phyloP scores from a whole-genome alignment of 2,797 vertebrate genomes.

The Periophthalmus magnuspinnatus region DNA sequence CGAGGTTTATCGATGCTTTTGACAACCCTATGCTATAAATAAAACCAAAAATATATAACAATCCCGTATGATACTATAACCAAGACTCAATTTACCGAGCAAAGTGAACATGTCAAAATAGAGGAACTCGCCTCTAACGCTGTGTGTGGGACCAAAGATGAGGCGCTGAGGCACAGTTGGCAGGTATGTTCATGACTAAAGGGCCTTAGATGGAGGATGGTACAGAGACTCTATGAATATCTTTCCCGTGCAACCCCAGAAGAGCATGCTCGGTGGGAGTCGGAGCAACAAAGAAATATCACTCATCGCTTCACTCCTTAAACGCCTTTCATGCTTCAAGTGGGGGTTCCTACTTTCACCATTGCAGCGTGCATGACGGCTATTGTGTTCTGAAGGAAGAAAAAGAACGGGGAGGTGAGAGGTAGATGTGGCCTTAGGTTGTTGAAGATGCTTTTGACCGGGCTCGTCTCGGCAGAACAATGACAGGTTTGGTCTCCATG shows the following conservation, averaged over 20 bases:
- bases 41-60: too few relatives aligned
- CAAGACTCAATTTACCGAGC: background rate
- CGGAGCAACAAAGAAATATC: conserved; percentile 19
- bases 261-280: conserved; percentile 18
- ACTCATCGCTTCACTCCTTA: conserved; percentile 17
- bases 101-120: conserved; percentile 4
- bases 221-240: conserved; percentile 32
- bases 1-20: too few relatives aligned
- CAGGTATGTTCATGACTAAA: conserved; percentile 24
- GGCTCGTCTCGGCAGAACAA: conserved; percentile 44
- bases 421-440: conserved; percentile 39
- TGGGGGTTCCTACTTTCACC: conserved; percentile 24
- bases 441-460: conserved; percentile 53
- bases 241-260: conserved; percentile 16
- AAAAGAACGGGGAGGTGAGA: conserved; percentile 41
- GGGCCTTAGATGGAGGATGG: conserved; percentile 12
- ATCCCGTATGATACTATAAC: too few relatives aligned
- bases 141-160: conserved; percentile 11
- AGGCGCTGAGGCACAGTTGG: conserved; percentile 2
- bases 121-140: conserved; percentile 3
- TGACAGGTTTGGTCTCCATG: conserved; percentile 60
- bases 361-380: background rate
- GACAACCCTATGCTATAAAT: too few relatives aligned
- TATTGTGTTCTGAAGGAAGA: conserved; percentile 16
- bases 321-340: conserved; percentile 20